Base-by-base conservation (phyloP, 2,113 vertebrate species). In the Silurus glanis region DNA sequence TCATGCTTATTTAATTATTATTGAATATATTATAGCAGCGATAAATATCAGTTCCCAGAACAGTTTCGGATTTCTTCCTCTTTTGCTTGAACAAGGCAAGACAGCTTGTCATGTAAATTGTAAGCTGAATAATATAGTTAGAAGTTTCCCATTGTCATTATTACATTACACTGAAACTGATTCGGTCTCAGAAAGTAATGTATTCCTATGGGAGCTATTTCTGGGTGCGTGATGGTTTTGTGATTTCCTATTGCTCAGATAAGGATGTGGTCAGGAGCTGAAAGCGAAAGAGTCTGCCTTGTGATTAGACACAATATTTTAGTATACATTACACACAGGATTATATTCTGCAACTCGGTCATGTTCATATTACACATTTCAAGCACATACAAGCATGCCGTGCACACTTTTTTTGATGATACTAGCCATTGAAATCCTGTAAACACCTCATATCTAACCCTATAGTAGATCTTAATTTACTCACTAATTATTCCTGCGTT, bases 401-500 rank as follows among this genome's bases (percentile, higher is more conserved):
- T 72, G 47, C 4, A 12, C n/a, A 25, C 56, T 37, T 67, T 87
- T 66, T 23, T 53, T 49, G 49, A 9, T 56, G 58, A 66, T 37
- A 37, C 37, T 37, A 56, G 23, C 67, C 37, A 23, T 56, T 71
- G 74, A 69, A 88, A 62, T 56, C 51, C 37, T 85, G 25, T n/a
- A 61, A 49, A 47, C 13, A 19, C 49, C 37, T 82, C 12, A 10
- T 66, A 12, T 58, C 80, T 6, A 23, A 21, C 25, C 37, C 37
- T 37, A 37, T 45, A 59, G 21, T 14, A 45, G 55, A 59, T 37
- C 8, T 0, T 17, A 59, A 59, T 28, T 28, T 66, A 47, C n/a
- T n/a, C 28, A 80, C 51, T 87, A 89, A 93, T 94, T 91, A 92
- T 71, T 75, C 45, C 69, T 78, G 83, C 79, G 86, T 88, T 84